Evolutionary conservation across 2,113 vertebrate genomes (phyloP).

Genomic region (Callaeas wilsoni): DNA sequence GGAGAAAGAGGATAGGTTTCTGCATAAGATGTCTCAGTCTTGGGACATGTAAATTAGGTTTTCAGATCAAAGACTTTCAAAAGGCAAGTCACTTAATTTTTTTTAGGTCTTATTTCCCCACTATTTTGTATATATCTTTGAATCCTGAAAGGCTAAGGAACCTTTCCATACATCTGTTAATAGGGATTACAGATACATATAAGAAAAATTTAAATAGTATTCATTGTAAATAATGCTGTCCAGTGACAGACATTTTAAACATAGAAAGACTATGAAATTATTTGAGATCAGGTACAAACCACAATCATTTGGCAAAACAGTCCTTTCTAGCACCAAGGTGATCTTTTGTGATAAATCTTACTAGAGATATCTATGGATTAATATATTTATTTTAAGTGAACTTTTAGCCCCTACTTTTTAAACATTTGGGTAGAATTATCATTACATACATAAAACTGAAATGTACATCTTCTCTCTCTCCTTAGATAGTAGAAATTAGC

Average conservation of each 20-base stretch:
- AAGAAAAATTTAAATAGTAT: not conserved
- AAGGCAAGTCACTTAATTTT: not conserved
- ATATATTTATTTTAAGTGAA: not conserved
- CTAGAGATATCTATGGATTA: not conserved
- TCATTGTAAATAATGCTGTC: not conserved
- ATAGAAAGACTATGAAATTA: not conserved
- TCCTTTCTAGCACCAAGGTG: not conserved
- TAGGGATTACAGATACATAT: not conserved
- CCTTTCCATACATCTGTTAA: not conserved
- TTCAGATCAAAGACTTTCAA: not conserved
- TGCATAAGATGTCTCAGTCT: not conserved
- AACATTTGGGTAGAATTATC: not conserved
- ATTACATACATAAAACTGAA: not conserved
- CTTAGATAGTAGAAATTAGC: not conserved
- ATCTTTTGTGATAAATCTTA: not conserved
- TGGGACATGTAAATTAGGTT: not conserved
- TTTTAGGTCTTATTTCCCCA: not conserved
- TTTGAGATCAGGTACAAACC: not conserved
- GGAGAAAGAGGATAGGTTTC: not conserved
- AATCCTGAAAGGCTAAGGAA: not conserved
- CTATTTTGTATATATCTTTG: not conserved
- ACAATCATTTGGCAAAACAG: not conserved
- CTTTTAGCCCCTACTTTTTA: not conserved
- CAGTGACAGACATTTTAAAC: not conserved
- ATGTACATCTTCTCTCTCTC: not conserved